phyloP scores from a whole-genome alignment of 2,888 invertebrate species.

The Eustalomyia histrio region DNA sequence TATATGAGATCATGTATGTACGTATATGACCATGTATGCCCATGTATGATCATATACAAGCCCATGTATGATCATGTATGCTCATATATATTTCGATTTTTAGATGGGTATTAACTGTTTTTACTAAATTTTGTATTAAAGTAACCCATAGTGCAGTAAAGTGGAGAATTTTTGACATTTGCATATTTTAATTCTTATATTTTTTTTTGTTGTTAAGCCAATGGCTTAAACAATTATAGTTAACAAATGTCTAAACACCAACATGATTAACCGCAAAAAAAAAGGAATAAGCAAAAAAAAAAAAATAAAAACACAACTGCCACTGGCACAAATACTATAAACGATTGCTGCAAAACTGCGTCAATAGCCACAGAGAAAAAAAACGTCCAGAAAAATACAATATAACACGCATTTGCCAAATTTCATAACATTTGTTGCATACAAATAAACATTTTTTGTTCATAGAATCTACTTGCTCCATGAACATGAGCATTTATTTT shows the following conservation, averaged over 20 bases:
- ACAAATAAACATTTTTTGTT: background rate
- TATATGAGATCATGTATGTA: no score
- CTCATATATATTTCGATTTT: no score
- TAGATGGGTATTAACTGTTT: no score
- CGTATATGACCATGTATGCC: no score
- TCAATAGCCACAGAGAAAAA: conserved; percentile 44
- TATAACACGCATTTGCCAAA: conserved; percentile 61
- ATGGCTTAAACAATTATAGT: conserved; percentile 66
- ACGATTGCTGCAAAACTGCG: conserved; percentile 47
- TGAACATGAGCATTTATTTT: conserved; percentile 24
- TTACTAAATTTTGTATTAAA: no score
- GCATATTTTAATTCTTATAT: conserved; percentile 54
- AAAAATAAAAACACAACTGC: conserved; percentile 23
- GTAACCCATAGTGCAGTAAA: background rate
- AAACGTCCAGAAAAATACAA: conserved; percentile 51
- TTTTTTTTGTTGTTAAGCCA: conserved; percentile 57
- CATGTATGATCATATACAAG: no score
- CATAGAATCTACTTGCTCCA: conserved; percentile 24
- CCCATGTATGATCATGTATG: no score
- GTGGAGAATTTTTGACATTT: conserved; percentile 60
- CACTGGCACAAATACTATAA: conserved; percentile 59
- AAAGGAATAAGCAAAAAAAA: conserved; percentile 16
- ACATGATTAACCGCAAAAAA: conserved; percentile 62
- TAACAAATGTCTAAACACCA: conserved; percentile 66
- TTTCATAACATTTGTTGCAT: conserved; percentile 48